Evolutionary conservation across 2,113 vertebrate species (phyloP).

Genomic region (Pholis gunnellus): DNA sequence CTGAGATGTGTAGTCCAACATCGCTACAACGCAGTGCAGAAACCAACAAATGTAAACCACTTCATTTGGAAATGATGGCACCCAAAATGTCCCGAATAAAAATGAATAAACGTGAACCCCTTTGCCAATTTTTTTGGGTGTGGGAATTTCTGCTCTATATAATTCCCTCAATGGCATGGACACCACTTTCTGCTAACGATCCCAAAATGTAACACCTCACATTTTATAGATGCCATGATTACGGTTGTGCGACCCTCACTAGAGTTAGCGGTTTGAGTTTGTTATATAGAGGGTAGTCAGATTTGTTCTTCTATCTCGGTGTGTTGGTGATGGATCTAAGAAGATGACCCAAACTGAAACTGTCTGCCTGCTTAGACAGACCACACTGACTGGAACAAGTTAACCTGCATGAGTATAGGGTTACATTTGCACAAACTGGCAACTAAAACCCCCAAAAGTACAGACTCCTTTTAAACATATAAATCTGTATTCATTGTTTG

Average conservation of each 20-base stretch:
- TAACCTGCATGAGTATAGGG: neutral
- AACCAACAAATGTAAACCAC: neutral
- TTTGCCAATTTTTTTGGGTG: neutral
- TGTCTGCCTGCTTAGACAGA: neutral
- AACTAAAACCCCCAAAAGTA: neutral
- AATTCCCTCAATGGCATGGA: neutral
- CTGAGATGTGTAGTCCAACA: neutral
- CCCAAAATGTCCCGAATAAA: neutral
- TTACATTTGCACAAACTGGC: slow-evolving; percentile 4
- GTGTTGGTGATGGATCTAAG: neutral
- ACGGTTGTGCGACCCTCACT: neutral
- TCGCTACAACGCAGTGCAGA: neutral
- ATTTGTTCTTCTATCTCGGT: neutral
- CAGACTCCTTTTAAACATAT: slow-evolving; percentile 7
- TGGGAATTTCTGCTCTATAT: neutral
- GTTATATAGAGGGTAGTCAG: neutral
- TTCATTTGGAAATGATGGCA: neutral
- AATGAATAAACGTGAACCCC: neutral
- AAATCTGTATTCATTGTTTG: slow-evolving; percentile 28
- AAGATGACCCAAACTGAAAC: neutral
- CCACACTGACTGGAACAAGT: neutral
- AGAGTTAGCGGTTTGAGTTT: too few species aligned
- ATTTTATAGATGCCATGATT: neutral
- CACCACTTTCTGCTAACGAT: neutral
- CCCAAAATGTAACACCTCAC: neutral